phyloP scores from a whole-genome alignment of 2,113 vertebrate species.

The Fulmarus glacialis region DNA sequence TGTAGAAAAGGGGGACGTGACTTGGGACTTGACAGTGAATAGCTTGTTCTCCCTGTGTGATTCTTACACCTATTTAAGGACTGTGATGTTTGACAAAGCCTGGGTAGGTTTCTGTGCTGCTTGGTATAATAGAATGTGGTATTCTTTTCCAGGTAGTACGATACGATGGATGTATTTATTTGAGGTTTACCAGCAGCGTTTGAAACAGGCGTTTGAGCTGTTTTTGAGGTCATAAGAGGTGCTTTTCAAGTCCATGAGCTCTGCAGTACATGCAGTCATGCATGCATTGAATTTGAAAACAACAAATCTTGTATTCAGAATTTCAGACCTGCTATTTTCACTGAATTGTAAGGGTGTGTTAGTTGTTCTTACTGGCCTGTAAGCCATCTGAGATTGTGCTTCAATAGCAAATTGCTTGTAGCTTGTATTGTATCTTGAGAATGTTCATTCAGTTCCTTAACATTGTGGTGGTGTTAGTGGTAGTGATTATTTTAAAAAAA shows the following conservation, averaged over 20 bases:
- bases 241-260: background rate
- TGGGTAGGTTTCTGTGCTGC: background rate
- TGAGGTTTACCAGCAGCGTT: fast-evolving
- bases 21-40: background rate
- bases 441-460: background rate
- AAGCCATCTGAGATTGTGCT: background rate
- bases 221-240: background rate
- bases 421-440: background rate
- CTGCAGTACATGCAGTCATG: background rate
- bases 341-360: background rate
- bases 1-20: background rate
- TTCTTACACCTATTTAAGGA: background rate
- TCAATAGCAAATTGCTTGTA: background rate
- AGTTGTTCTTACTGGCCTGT: background rate
- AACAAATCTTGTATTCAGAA: background rate
- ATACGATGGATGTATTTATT: fast-evolving
- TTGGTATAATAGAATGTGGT: background rate
- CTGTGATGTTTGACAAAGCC: background rate
- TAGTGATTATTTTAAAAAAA: background rate
- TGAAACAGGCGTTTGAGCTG: background rate
- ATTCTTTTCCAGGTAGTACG: background rate
- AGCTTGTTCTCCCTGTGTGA: background rate
- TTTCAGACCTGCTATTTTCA: background rate
- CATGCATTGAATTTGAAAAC: background rate
- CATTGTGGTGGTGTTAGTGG: background rate